Conservation (phyloP, 2,797 vertebrate species). For the Parauchenoglanis ngamensis region DNA sequence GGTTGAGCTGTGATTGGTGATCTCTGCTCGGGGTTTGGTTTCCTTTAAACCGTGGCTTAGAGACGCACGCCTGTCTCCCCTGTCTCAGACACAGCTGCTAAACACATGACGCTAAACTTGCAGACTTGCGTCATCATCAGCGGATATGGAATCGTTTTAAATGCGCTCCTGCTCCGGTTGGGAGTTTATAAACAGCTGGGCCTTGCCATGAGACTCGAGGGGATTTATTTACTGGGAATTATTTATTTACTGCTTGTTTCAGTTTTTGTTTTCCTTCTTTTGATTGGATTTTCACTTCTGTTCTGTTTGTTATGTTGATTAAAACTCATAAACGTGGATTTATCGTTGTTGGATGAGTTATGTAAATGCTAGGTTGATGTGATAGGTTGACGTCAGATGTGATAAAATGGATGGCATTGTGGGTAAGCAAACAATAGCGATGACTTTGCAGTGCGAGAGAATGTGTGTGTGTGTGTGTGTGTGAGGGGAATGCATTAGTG, state of each 20-base stretch:
- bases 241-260: background rate
- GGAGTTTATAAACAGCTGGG: background rate
- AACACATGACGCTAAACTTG: too few species aligned
- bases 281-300: background rate
- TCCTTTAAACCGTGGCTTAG: background rate
- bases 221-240: background rate
- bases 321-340: background rate
- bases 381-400: background rate
- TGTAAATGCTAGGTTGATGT: background rate
- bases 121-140: too few species aligned
- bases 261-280: background rate
- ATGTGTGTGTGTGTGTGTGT: constrained; percentile 16
- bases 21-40: background rate
- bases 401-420: background rate
- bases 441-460: constrained; percentile 7
- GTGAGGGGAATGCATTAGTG: constrained; percentile 28
- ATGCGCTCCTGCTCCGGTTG: too few species aligned
- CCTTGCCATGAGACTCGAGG: background rate
- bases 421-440: constrained; percentile 2
- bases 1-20: too few species aligned
- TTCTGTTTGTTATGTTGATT: background rate
- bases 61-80: background rate
- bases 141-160: too few species aligned
- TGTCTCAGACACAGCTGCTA: background rate
- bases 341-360: background rate